Base-by-base conservation (phyloP, 2,888 invertebrate genomes). In the Lithosia quadra region DNA sequence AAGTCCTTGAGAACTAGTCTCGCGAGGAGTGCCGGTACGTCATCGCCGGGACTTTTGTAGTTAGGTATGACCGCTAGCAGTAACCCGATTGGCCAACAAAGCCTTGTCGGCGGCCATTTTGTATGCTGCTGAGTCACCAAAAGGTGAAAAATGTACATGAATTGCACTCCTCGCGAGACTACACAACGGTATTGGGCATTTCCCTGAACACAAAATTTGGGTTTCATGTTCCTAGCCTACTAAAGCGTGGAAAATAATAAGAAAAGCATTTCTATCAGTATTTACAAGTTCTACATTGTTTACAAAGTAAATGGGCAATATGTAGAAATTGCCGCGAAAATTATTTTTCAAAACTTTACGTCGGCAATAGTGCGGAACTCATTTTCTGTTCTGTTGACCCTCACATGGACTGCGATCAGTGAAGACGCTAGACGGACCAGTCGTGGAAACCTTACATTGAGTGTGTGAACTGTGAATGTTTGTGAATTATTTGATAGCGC, bases 21-120 rank as follows among this genome's bases (percentile, higher is more conserved):
- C 94, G 93, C 91, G 90, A 87, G 94, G 91, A 93, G 94, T 93
- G 87, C 90, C 82, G 77, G 84, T 90, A 94, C 95, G 95, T 95
- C 94, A 94, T 85, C 82, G 84, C 84, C 87, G 84, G 86, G 87
- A 84, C 89, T 91, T 92, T 91, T 90, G 89, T 91, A 91, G 90
- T 86, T 93, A 92, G 89, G 90, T 91, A 89, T 90, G 81, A 86
- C 84, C 82, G 87, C 87, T 82, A 89, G 87, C 86, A 83, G 83
- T 84, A 82, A 84, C 84, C 88, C 81, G 91, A 94, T 94, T 94
- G 94, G 94, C 88, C 90, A 89, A 91, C 88, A 91, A 91, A 93
- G 91, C 93, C 94, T 94, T 90, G 91, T 88, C 90, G 94, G 95
- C 95, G 95, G 96, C 96, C 96, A 96, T 96, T 95, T 96, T 96